Percentiles rank a stretch among this genome's conserved stretches.
phyloP scores from a whole-genome alignment of 35 echinoderm and acorn worm genomes.

The Patiria miniata region DNA sequence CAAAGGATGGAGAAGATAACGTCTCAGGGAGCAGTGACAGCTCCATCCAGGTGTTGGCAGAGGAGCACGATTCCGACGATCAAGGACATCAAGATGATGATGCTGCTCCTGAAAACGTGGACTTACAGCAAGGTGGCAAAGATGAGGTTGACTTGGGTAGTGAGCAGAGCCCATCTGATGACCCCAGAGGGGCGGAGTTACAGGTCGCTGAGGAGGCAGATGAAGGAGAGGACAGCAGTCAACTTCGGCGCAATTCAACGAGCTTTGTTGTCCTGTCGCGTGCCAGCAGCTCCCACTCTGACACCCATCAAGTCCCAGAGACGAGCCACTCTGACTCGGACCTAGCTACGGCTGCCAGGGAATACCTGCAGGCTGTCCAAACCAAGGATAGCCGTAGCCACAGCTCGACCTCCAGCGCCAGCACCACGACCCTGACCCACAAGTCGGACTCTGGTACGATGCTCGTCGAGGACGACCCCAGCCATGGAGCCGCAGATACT shows the following conservation, averaged over 20 bases:
- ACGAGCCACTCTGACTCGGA: background rate
- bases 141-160: background rate
- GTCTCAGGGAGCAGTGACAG: constrained; percentile 78
- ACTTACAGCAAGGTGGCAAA: background rate
- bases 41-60: constrained; percentile 80
- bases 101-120: background rate
- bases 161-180: background rate
- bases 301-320: background rate
- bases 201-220: background rate
- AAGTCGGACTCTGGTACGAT: background rate
- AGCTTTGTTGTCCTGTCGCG: constrained; percentile 55
- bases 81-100: background rate
- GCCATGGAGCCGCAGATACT: background rate
- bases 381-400: background rate
- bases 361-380: background rate
- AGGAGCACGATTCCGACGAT: constrained; percentile 15
- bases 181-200: background rate
- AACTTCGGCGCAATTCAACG: constrained; percentile 24
- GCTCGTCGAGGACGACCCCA: constrained; percentile 33
- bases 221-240: background rate
- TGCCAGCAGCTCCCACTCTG: background rate
- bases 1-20: constrained; percentile 53
- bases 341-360: background rate
- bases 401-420: background rate
- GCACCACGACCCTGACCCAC: background rate